Base-by-base conservation (phyloP, 2,797 vertebrate genomes). In the Salmo trutta region DNA sequence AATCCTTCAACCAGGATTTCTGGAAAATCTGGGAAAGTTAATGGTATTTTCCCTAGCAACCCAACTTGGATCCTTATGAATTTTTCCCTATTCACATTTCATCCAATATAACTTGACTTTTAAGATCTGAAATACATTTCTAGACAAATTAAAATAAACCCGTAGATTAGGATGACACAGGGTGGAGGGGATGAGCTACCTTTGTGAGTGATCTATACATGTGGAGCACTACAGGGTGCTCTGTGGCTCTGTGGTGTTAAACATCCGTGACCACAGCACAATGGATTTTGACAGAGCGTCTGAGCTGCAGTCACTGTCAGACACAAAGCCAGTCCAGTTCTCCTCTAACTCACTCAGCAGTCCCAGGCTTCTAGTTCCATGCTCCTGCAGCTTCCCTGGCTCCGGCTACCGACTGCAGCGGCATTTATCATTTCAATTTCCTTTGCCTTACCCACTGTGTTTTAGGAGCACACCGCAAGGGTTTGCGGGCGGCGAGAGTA, bases 341-440 rank as follows among this genome's bases (percentile, higher is more conserved):
- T 56, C 36, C 51, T 16, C 66, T 36, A 62, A 16, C n/a, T 21
- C n/a, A 27, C 54, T 72, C 65, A 33, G 31, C 76, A 77, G 56
- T 65, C 36, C 41, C 75, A 3, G 41, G 27, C 62, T 29, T 69
- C 33, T 51, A 16, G 75, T 16, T 74, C 36, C 51, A 29, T 15
- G 10, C 21, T 53, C 47, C 65, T 53, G 51, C 31, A 15, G 73
- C n/a, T 74, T 66, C 66, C 19, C 64, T 41, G 73, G 69, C 56
- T 77, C 76, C 36, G 73, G 68, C 27, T 21, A 5, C 54, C 24
- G 59, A 62, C 59, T 62, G 79, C 74, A 76, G 41, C 77, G 36
- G 41, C 72, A 56, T 79, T 75, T 80, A 76, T 77, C 79, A 80
- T 79, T 80, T 79, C 33, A 83, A 77, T 80, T 79, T 81, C 74